phyloP scores from a whole-genome alignment of 2,797 vertebrate species.

The Hybognathus amarus region DNA sequence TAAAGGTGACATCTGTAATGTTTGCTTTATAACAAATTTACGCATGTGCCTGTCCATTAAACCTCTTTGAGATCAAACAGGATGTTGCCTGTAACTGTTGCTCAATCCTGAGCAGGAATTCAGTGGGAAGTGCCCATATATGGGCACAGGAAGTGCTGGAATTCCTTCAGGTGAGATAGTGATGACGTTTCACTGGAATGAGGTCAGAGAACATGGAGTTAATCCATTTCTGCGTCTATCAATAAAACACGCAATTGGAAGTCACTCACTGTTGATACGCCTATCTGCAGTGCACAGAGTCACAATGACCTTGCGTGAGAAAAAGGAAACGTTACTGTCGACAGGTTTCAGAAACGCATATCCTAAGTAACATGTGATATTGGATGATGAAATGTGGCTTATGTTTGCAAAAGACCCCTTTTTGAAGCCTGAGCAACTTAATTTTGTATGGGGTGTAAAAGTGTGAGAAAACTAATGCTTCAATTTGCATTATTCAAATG shows the following conservation, averaged over 20 bases:
- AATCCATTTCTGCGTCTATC: slow-evolving; percentile 42
- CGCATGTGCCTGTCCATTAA: neutral
- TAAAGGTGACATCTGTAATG: slow-evolving; percentile 35
- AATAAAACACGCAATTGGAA: slow-evolving; percentile 50
- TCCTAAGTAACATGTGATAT: neutral
- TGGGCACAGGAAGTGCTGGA: slow-evolving; percentile 75
- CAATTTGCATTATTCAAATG: neutral
- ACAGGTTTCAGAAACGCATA: neutral
- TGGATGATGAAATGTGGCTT: neutral
- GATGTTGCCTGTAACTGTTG: slow-evolving; percentile 62
- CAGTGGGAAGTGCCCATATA: slow-evolving; percentile 73
- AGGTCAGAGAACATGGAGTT: slow-evolving; percentile 38
- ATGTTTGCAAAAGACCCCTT: neutral
- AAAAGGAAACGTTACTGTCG: neutral
- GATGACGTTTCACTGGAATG: slow-evolving; percentile 60
- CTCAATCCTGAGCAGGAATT: slow-evolving; percentile 56
- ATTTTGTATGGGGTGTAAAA: neutral
- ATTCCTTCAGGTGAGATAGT: slow-evolving; percentile 70
- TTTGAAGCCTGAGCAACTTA: neutral
- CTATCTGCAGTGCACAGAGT: neutral
- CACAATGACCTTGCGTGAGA: slow-evolving; percentile 29
- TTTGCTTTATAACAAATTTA: slow-evolving; percentile 43
- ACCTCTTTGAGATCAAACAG: slow-evolving; percentile 31
- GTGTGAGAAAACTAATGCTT: neutral
- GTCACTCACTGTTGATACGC: slow-evolving; percentile 23